Evolutionary conservation across 2,113 vertebrate genomes (phyloP), one percentile per base, ranked within the genome.

Genomic region (Psittacula cyanocephala): DNA sequence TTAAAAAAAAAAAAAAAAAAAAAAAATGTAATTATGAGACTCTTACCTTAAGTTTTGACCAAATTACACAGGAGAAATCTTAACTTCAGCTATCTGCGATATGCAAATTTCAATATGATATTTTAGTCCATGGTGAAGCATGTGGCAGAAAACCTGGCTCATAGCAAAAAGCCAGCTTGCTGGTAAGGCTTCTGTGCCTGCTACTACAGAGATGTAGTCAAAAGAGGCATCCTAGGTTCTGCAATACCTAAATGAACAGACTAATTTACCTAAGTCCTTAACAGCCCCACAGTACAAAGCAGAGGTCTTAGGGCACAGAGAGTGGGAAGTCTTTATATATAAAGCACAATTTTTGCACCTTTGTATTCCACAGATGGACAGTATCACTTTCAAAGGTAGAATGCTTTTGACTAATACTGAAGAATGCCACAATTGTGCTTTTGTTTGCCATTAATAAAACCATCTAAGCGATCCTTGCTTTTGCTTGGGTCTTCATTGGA

Each of bases 231-330:
- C 67, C 10, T 11, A 55, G 71, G 41, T 67, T 82, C 91, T 92
- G 68, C 88, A 86, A 71, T 70, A 92, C 82, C 85, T 93, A 94
- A 96, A 88, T 86, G 79, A 91, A 74, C 81, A 88, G 57, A 85
- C 29, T 90, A 67, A 95, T 95, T 95, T 93, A 94, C 88, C 82
- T 70, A 63, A 70, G 60, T 55, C 82, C 94, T 75, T 86, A 64
- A 70, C 86, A 91, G 89, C 83, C 71, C 87, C 76, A 53, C 52
- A 87, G 57, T 13, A 89, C 70, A 82, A 77, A 92, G 93, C 71
- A 69, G 81, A 89, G 88, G 84, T 96, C 88, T 91, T 6, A 85
- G 79, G 81, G 81, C 91, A 93, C 69, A 35, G 20, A 60, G 59
- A 90, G 64, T 64, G 55, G 81, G 28, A 88, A 75, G 37, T 27